Evolutionary conservation across 2,888 invertebrate species (phyloP), one percentile per base, ranked within the genome.

Genomic region (Corythucha ciliata): DNA sequence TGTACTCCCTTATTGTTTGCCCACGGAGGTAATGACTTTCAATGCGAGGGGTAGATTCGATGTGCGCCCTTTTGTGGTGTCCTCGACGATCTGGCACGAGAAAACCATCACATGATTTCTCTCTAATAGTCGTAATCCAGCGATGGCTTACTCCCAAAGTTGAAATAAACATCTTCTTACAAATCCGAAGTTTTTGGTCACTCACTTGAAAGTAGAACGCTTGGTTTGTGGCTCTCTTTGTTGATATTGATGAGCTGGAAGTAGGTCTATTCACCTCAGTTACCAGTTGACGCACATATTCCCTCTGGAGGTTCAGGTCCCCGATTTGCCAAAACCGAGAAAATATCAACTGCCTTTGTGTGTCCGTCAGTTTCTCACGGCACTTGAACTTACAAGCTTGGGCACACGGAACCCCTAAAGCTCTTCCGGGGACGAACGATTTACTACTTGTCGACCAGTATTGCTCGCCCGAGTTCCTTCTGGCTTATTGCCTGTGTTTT

Each of bases 11-110:
- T 26, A 36, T 53, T 21, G 61, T 58, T 14, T 53, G 42, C 37
- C 57, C 56, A 6, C 60, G 48, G 29, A 60, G 58, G 46, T 63
- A 61, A 46, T 63, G 62, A 34, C 60, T 61, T 45, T 59, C 60
- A 39, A 63, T 57, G 37, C 60, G 48, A 12, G 63, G 60, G 27
- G 63, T 63, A n/a, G n/a, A n/a, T 46, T 62, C 54, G 25, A 63
- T 63, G 50, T 61, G 60, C 34, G 49, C 33, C 33, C 57, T 51
- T 27, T 62, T 59, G 58, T 63, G 62, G 52, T 61, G 63, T 53
- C 61, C 62, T 53, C 63, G 53, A 24, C 57, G 39, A 46, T 63
- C 62, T 46, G 54, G 48, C 34, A 57, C 42, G 37, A 59, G 47
- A 22, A 60, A 49, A 36, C 57, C 46, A 27, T 27, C 7, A n/a